Evolutionary conservation across 2,888 invertebrate species (phyloP), one percentile per base, ranked within the genome.

Genomic region (Muscina levida): DNA sequence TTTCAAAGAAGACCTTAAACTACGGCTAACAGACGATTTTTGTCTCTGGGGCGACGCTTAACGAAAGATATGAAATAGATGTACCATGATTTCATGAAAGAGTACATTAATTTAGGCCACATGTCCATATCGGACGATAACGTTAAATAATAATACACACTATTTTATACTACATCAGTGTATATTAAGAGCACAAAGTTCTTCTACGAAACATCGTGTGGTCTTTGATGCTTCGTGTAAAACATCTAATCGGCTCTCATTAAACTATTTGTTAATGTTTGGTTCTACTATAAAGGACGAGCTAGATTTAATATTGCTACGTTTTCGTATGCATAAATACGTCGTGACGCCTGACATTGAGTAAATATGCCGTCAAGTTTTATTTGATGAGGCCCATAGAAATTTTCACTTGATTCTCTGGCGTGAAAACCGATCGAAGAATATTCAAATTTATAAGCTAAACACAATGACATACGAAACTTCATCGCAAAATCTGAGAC

Each of bases 71-170:
- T n/a, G n/a, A 70, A 48, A 46, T 31, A 48, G 13, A 75, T 78
- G 53, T 82, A 77, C 31, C 62, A 72, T 51, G 46, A 67, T 0
- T 82, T 82, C 44, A 82, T 84, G 76, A 76, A 71, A 19, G 80
- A 83, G 22, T 83, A n/a, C n/a, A n/a, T n/a, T n/a, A n/a, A n/a
- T n/a, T n/a, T n/a, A n/a, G n/a, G n/a, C n/a, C n/a, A n/a, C n/a
- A n/a, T n/a, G n/a, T n/a, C n/a, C n/a, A n/a, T n/a, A n/a, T n/a
- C n/a, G n/a, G n/a, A n/a, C n/a, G n/a, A n/a, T n/a, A n/a, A n/a
- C n/a, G n/a, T n/a, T n/a, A n/a, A n/a, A n/a, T n/a, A n/a, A n/a
- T n/a, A n/a, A n/a, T n/a, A n/a, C n/a, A 80, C 39, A 15, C 72
- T 24, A 11, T 17, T 6, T 67, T 82, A 51, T 77, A 74, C 1